Base-by-base conservation (phyloP, 2,113 vertebrate species). In the Ammodytes dubius region DNA sequence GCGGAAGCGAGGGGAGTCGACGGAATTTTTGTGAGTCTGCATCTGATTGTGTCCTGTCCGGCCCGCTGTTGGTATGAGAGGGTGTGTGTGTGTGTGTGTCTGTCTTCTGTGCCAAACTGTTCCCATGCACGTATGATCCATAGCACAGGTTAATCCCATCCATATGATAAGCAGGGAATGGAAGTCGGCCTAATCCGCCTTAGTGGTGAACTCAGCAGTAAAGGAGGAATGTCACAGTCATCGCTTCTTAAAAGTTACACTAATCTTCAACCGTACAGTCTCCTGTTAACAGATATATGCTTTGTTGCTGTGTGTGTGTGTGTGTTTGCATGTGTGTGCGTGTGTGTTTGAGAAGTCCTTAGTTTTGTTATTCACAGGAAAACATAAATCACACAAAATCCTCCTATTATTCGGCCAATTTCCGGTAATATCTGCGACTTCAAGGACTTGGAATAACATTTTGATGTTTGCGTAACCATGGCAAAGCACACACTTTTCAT, bases 121-220 rank as follows among this genome's bases (percentile, higher is more conserved):
- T 86, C 76, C 75, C 72, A 43, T 84, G 76, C 81, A 90, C 83
- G 78, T 66, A 69, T 75, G 87, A 91, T 82, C 87, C 87, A 89
- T 87, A 80, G 83, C 72, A 3, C 87, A 87, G 88, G 84, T 93
- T 93, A 92, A 92, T 92, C 91, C 86, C 69, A 73, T 88, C 89
- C 90, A 87, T 93, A 93, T 86, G 91, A 94, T 89, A 85, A 91
- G 74, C 81, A 79, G 83, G 27, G 79, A 80, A 54, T 90, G 75
- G 79, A 87, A 86, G 86, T 88, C 71, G 60, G 12, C 57, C 69
- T 90, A 90, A 92, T 92, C 90, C 82, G 6, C 64, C 47, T 85
- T 67, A 59, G 67, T 81, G 79, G 69, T 92, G 88, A 91, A 89
- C 84, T 89, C 85, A 64, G 87, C 87, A 85, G 64, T 71, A 72